A percentile compares a stretch with the other conserved stretches of the same genome.
These are phyloP conservation scores for Rostratula benghalensis DNA, from an alignment of 2,113 vertebrate species.

Conservation along the genomic window DNA sequence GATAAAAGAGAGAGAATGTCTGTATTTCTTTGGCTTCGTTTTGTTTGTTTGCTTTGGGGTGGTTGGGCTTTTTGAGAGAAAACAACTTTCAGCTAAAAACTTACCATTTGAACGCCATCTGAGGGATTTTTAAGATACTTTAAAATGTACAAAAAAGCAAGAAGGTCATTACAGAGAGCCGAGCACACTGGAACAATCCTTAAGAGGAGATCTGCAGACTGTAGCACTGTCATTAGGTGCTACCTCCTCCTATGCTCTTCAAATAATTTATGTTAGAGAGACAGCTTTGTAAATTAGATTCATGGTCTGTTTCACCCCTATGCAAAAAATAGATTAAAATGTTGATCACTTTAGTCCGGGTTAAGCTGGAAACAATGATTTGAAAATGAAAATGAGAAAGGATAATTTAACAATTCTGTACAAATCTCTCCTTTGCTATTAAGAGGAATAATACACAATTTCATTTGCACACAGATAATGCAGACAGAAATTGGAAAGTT, in stretches of 20 bases:
- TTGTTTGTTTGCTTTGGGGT: background rate
- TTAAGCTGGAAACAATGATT: conserved; percentile 62
- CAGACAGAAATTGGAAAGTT: conserved; percentile 48
- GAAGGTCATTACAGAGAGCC: background rate
- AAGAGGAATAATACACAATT: conserved; percentile 57
- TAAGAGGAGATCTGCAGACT: background rate
- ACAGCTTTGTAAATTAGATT: conserved; percentile 68
- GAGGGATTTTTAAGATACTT: background rate
- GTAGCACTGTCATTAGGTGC: background rate
- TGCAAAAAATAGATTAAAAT: conserved; percentile 68
- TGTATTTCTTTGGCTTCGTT: background rate
- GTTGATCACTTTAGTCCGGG: conserved; percentile 63
- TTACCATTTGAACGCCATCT: background rate
- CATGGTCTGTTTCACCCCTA: conserved; percentile 65
- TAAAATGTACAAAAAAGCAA: background rate
- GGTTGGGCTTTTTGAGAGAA: background rate
- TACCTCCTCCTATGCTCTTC: conserved; percentile 2
- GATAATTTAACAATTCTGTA: conserved; percentile 62
- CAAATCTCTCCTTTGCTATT: conserved; percentile 53
- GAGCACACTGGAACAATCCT: background rate
- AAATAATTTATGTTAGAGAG: conserved; percentile 29
- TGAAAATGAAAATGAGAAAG: conserved; percentile 59
- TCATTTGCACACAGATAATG: conserved; percentile 57
- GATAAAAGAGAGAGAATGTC: background rate
- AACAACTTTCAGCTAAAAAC: background rate